Percentiles rank a stretch among this genome's conserved stretches.
Conservation (phyloP, 2,113 vertebrate genomes). For the Beaufortia kweichowensis region DNA sequence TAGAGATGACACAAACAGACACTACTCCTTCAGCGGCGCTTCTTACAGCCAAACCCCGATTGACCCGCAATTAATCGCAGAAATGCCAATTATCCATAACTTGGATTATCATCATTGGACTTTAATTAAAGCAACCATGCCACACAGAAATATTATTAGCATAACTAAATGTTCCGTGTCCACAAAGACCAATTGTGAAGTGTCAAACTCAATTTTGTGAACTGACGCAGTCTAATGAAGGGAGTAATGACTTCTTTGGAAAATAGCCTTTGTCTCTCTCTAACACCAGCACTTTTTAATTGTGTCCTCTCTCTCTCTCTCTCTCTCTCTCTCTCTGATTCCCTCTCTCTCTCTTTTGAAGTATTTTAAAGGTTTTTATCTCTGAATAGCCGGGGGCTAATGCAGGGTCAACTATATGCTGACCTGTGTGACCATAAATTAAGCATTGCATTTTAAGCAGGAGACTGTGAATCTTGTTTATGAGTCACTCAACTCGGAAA, state of each 20-base stretch:
- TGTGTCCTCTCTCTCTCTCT: neutral
- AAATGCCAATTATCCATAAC: constrained; percentile 65
- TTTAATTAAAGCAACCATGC: constrained; percentile 67
- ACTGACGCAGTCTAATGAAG: constrained; percentile 56
- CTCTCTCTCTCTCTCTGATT: neutral
- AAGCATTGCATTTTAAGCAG: constrained; percentile 28
- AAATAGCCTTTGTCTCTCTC: constrained; percentile 32
- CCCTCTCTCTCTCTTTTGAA: neutral
- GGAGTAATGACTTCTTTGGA: constrained; percentile 59
- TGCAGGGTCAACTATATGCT: constrained; percentile 34
- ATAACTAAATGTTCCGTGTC: constrained; percentile 61
- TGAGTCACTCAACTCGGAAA: constrained; percentile 10
- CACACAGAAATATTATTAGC: constrained; percentile 67
- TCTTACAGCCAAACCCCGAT: constrained; percentile 46
- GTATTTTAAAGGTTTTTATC: constrained; percentile 57
- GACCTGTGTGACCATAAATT: constrained; percentile 43
- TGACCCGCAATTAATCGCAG: constrained; percentile 62
- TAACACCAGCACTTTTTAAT: constrained; percentile 4
- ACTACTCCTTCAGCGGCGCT: constrained; percentile 40
- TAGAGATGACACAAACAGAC: constrained; percentile 21
- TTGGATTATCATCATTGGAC: constrained; percentile 58
- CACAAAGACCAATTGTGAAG: constrained; percentile 61
- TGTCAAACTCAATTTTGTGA: constrained; percentile 61
- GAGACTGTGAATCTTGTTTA: neutral
- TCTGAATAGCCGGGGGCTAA: constrained; percentile 47